Evolutionary conservation across 2,113 vertebrate species (phyloP).

Genomic region (Brevimyrus niger): DNA sequence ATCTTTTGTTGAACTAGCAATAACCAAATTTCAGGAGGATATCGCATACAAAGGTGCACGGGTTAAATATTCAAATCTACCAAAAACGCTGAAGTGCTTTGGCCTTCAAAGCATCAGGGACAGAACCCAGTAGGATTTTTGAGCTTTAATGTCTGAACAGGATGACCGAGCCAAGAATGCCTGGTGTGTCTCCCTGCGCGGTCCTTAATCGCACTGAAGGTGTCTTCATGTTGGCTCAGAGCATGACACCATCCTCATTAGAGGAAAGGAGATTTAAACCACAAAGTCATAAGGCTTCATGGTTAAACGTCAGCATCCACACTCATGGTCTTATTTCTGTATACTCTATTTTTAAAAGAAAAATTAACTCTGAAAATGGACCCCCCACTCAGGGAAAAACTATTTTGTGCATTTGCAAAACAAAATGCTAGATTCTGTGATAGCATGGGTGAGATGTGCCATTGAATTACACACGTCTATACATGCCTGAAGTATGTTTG

Average conservation of each 20-base stretch:
- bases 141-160: not conserved
- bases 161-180: not conserved
- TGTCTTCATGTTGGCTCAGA: conserved; percentile 35
- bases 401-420: not conserved
- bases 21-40: not conserved
- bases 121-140: not conserved
- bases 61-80: conserved; percentile 7
- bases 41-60: not conserved
- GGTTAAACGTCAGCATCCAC: conserved; percentile 21
- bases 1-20: not conserved
- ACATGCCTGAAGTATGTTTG: not conserved
- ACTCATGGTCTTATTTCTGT: not conserved
- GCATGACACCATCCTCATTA: conserved; percentile 38
- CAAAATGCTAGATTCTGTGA: not conserved
- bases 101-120: not conserved
- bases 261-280: conserved; percentile 27
- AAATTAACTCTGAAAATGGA: not conserved
- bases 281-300: conserved; percentile 29
- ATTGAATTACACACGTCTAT: not conserved
- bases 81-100: not conserved
- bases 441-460: not conserved
- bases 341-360: not conserved
- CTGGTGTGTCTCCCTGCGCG: conserved; percentile 14
- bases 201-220: conserved; percentile 36
- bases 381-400: not conserved